Conservation (phyloP, 2,113 vertebrate genomes). For the Brienomyrus brachyistius region DNA sequence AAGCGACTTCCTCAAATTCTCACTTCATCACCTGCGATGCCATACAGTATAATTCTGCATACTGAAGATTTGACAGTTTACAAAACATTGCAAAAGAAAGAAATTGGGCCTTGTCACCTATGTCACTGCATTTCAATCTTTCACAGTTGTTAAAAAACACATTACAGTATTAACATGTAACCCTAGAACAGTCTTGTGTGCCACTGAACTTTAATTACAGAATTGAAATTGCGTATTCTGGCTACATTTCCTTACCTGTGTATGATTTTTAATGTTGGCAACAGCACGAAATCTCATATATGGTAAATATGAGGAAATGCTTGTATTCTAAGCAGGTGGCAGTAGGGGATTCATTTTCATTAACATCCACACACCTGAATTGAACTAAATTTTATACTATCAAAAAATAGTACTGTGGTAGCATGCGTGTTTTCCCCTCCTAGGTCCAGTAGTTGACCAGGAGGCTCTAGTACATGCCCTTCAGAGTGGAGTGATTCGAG, state of each 20-base stretch:
- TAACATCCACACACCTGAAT: neutral
- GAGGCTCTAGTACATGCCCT: slow-evolving; percentile 55
- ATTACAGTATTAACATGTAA: neutral
- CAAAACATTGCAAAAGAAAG: neutral
- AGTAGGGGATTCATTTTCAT: neutral
- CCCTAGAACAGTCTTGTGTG: neutral
- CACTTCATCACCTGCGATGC: neutral
- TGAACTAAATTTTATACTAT: neutral
- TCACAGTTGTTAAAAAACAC: neutral
- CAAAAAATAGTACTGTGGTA: neutral
- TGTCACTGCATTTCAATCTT: neutral
- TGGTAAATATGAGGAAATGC: slow-evolving; percentile 48
- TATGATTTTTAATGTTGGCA: slow-evolving; percentile 54
- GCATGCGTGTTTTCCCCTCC: neutral
- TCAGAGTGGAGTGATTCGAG: slow-evolving; percentile 39
- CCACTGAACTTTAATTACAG: neutral
- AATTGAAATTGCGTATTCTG: neutral
- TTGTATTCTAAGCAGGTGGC: neutral
- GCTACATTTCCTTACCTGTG: neutral
- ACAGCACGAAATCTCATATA: slow-evolving; percentile 63
- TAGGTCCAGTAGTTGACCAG: slow-evolving; percentile 58
- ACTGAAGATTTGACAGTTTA: neutral
- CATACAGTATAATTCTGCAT: neutral
- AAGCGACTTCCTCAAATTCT: neutral
- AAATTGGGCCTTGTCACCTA: neutral